Percentiles rank a stretch among this genome's conserved stretches.
Conservation (phyloP, 2,113 vertebrate species). For the Hemicordylus capensis region DNA sequence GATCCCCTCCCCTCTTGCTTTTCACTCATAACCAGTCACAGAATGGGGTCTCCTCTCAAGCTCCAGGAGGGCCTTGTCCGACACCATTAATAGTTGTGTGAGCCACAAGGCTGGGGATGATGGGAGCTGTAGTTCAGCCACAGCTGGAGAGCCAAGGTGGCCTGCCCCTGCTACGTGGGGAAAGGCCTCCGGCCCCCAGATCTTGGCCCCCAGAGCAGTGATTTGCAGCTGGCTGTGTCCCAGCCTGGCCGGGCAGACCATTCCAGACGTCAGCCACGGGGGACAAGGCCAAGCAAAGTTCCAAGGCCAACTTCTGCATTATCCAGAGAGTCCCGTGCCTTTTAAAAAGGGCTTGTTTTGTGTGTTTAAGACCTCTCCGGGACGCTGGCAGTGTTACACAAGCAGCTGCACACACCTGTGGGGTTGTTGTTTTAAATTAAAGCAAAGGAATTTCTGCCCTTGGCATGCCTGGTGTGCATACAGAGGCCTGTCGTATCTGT, state of each 20-base stretch:
- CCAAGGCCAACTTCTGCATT: neutral
- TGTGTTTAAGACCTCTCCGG: too few species aligned
- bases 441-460: neutral
- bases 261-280: neutral
- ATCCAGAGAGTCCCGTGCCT: too few species aligned
- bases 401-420: too few species aligned
- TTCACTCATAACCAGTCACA: too few species aligned
- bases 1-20: too few species aligned
- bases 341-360: neutral
- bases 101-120: too few species aligned
- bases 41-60: too few species aligned
- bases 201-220: neutral
- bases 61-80: too few species aligned
- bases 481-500: neutral
- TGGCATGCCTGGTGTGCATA: neutral
- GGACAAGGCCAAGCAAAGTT: neutral
- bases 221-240: neutral
- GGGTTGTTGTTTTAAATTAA: neutral
- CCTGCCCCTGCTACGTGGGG: neutral
- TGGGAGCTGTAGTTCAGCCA: too few species aligned
- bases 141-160: rapidly evolving
- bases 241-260: neutral
- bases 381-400: neutral
- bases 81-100: too few species aligned
- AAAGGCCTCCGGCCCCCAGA: too few species aligned